These are phyloP conservation scores for Capricornis sumatraensis DNA, from an alignment of 2,113 vertebrate species.

Conservation along the genomic window DNA sequence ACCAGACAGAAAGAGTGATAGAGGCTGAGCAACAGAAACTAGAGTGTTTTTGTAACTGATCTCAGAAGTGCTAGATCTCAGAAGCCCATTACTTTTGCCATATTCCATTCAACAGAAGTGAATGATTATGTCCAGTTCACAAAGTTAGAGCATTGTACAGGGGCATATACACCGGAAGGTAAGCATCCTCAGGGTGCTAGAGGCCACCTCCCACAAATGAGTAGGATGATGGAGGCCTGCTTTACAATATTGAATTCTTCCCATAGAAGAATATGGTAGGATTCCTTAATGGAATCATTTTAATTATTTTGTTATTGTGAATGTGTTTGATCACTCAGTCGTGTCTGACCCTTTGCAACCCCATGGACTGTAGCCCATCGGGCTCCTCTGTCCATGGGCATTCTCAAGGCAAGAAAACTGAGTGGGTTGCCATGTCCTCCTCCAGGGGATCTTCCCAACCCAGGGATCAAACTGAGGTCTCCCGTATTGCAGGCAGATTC, in stretches of 20 bases:
- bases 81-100: not conserved
- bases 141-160: not conserved
- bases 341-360: not conserved
- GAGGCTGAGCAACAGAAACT: not conserved
- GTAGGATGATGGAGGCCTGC: not conserved
- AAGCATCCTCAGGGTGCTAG: not conserved
- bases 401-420: not conserved
- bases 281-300: not conserved
- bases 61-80: not conserved
- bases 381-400: not conserved
- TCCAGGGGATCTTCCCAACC: not conserved
- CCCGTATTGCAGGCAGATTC: not conserved
- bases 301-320: not conserved
- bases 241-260: not conserved
- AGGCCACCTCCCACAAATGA: not conserved
- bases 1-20: not conserved
- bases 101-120: not conserved
- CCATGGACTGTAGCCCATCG: not conserved
- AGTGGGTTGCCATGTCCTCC: not conserved
- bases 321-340: not conserved
- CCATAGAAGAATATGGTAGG: not conserved
- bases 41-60: not conserved
- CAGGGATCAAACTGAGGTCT: not conserved
- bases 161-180: not conserved
- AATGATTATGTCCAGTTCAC: not conserved